These are phyloP conservation scores for Horisme vitalbata DNA, from an alignment of 2,888 invertebrate genomes.

Conservation along the genomic window DNA sequence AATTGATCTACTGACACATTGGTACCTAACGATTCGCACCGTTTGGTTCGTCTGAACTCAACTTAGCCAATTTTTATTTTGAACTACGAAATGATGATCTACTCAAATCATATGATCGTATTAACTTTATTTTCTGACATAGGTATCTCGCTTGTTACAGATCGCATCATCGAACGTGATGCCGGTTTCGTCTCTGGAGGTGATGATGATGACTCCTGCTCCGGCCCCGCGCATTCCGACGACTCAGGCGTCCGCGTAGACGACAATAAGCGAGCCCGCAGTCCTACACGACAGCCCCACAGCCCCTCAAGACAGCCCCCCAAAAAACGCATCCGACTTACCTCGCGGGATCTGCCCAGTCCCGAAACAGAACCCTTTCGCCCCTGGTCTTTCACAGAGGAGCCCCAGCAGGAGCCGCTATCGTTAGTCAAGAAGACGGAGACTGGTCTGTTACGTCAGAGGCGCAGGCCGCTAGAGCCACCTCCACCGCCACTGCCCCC, in stretches of 20 bases:
- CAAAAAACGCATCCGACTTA: constrained; percentile 87
- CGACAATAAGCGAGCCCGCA: constrained; percentile 77
- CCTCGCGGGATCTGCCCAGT: constrained; percentile 60
- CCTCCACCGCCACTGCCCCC: constrained; percentile 53
- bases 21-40: too few species aligned
- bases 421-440: constrained; percentile 82
- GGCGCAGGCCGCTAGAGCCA: constrained; percentile 61
- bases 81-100: too few species aligned
- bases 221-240: constrained; percentile 78
- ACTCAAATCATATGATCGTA: too few species aligned
- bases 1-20: too few species aligned
- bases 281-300: constrained; percentile 71
- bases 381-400: constrained; percentile 85
- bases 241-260: constrained; percentile 77
- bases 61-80: too few species aligned
- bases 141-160: constrained; percentile 75
- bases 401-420: constrained; percentile 85
- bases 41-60: too few species aligned
- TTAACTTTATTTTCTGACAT: too few species aligned
- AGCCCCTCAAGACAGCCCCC: constrained; percentile 80
- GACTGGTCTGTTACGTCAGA: constrained; percentile 54
- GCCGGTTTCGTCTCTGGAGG: constrained; percentile 89
- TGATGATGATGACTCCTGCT: constrained; percentile 86
- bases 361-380: constrained; percentile 82
- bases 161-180: constrained; percentile 83